Base-by-base conservation (phyloP, 2,113 vertebrate genomes). In the Sinocyclocheilus grahami region DNA sequence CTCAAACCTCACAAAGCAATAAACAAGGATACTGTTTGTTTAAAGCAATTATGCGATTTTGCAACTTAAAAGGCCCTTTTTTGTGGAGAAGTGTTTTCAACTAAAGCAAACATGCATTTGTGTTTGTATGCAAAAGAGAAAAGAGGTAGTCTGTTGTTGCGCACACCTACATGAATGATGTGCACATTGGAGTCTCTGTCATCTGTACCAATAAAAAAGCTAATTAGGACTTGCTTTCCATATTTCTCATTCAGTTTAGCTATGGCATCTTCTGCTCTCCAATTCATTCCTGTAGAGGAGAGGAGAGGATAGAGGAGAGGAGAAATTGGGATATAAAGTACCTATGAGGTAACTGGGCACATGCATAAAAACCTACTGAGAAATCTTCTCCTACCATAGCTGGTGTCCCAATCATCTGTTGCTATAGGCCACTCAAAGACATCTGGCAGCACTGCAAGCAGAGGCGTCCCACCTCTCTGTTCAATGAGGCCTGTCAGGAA, bases 361-460 rank as follows among this genome's bases (percentile, higher is more conserved):
- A 27, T 48, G 55, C 27, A 80, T 27, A 67, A 14, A 82, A 62
- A 60, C 27, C 46, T 33, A 46, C 42, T 33, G 69, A 65, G 55
- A 76, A 22, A 46, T 42, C 0, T 72, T 86, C 58, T 24, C 42
- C 89, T 91, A 99, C 98, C 96, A 12, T 95, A 95, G 14, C 18
- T 69, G 58, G 85, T 6, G 1, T 98, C 93, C 97, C 98, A 99
- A 91, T 95, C 77, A 46, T 95, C 92, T 78, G 93, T 91, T 48
- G 96, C 96, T 24, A 99, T 94, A 48, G 98, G 98, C 98, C 98
- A 99, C 3, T 97, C 97, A 74, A 93, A 95, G 55, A 98, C 60
- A 33, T 93, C 90, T 55, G 94, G 91, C 88, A 99, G 89, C 88
- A 97, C 93, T 5, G 30, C 85, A 2, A 98, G 93, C 20, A 99